Evolutionary conservation across 2,888 invertebrate species (phyloP), one percentile per base, ranked within the genome.

Genomic region (Thymelicus lineola): DNA sequence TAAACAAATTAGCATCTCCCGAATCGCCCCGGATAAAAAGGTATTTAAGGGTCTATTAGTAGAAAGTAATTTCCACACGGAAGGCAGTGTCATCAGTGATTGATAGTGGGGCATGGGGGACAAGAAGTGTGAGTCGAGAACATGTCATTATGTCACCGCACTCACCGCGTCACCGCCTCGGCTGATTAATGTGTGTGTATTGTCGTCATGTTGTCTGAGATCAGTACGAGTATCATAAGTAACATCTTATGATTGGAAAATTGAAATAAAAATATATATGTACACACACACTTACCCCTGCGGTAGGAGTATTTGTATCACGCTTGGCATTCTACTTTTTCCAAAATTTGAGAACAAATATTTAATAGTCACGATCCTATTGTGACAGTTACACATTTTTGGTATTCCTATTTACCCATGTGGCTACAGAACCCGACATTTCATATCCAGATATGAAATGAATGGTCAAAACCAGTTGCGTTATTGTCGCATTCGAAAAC

Each of bases 81-180:
- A 91, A 92, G 88, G 85, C 67, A 79, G 77, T 81, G 89, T 87
- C 88, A 79, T 76, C 79, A 75, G 85, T 91, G 91, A 92, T 91
- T 91, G 89, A 93, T 92, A 87, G 87, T 71, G 67, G 68, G 73
- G 79, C 81, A 88, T 71, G 67, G 68, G 73, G 79, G 81, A 88
- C 86, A 91, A 91, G 90, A 91, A 91, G 85, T 82, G 87, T 82
- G 87, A 86, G 85, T 79, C 78, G 83, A 82, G 84, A 83, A 86
- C 87, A 82, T 81, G 88, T 86, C 86, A 91, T 93, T 90, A 91
- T 90, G 91, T 91, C 91, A 89, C 86, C 81, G 75, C 76, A 75
- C 82, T 82, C 81, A 82, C 81, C 80, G 12, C 42, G 12, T 4
- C 42, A 42, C 42, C 80, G 85, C 85, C 82, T 81, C 80, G 79